Evolutionary conservation across 2,888 invertebrate species (phyloP), one percentile per base, ranked within the genome.

Genomic region (Lucinisca nassula): DNA sequence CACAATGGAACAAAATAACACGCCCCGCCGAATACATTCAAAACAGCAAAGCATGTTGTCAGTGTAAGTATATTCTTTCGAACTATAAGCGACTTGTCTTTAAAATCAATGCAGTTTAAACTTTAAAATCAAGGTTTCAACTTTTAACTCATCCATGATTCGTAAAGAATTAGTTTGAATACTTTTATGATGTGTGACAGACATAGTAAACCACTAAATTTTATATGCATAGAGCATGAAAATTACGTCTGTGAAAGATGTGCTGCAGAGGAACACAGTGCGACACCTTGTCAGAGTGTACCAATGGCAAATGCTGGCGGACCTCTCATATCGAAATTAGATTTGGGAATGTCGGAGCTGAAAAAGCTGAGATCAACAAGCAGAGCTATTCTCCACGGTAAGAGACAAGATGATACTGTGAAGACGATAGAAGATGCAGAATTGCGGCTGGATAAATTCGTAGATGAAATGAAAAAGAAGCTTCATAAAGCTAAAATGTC

Each of bases 391-490:
- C 27, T 87, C n/a, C 87, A 90, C 40, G 87, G 87, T 8, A 85
- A 85, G 8, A 85, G 84, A 24, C 90, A 90, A 70, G 75, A 82
- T 49, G 85, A 87, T 35, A 70, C 85, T 2, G 32, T 90, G 1
- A 76, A 85, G 38, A 73, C 85, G 21, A 85, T 90, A 1, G 80
- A 82, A 21, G 90, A 90, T 38, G 90, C 85, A 73, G 90, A 90
- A 77, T 51, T 72, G n/a, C 83, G 83, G 14, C 79, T 90, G 24
- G 90, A 90, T 70, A 82, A 76, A 49, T 90, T 87, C 27, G 82
- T 85, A 24, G 83, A 79, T 45, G 87, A 85, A 24, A 90, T 90
- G 85, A 90, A 90, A 37, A 85, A 75, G 51, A 90, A 84, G 21
- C 77, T 90, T n/a, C 82, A 83, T 35, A 80, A 87, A 38, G 85